Conservation (phyloP, 1,140 invertebrate genomes). For the Apis laboriosa region DNA sequence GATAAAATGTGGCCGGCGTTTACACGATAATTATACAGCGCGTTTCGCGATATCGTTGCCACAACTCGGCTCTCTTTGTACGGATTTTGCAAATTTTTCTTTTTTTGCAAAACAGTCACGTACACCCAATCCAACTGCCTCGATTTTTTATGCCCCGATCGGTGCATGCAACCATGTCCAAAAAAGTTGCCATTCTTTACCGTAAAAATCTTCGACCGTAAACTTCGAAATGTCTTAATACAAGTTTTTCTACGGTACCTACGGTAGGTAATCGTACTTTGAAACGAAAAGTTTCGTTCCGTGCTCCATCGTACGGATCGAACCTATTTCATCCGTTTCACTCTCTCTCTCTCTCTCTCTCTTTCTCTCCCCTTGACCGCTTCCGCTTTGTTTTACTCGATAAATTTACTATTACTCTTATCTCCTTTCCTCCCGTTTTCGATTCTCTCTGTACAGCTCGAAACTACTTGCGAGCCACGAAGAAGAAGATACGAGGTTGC, state of each 20-base stretch:
- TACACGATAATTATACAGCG: not conserved
- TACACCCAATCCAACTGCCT: not conserved
- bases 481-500: constrained; percentile 46
- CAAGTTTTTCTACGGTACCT: constrained; percentile 65
- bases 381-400: constrained; percentile 65
- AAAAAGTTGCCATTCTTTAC: constrained; percentile 47
- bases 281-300: constrained; percentile 64
- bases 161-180: constrained; percentile 21
- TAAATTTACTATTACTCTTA: constrained; percentile 69
- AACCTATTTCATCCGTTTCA: constrained; percentile 52
- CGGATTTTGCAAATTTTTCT: constrained; percentile 35
- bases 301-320: constrained; percentile 56
- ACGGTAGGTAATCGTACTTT: constrained; percentile 69
- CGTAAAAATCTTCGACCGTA: constrained; percentile 50
- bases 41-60: not conserved
- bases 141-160: not conserved
- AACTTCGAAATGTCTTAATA: constrained; percentile 64
- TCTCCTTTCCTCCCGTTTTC: constrained; percentile 53
- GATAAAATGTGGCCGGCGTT: not conserved
- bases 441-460: constrained; percentile 31
- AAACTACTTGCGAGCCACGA: constrained; percentile 52
- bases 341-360: not conserved
- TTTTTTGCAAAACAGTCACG: not conserved
- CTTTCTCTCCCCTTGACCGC: constrained; percentile 50
- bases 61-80: not conserved